Evolutionary conservation across 2,888 invertebrate genomes (phyloP), one percentile per base, ranked within the genome.

Genomic region (Rhyacophila evoluta): DNA sequence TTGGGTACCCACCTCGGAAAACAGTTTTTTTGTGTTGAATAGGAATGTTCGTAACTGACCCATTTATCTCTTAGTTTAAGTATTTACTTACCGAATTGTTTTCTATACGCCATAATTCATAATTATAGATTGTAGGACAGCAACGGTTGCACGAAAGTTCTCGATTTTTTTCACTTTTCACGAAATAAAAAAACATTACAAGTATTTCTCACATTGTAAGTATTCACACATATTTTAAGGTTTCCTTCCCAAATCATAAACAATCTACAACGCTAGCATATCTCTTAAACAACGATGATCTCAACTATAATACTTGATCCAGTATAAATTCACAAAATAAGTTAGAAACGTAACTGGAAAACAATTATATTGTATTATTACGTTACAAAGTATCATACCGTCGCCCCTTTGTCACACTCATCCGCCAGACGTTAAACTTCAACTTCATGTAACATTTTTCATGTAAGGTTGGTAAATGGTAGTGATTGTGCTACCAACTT

Each of bases 71-170:
- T 10, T 55, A 55, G 10, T 19, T 55, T 19, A 19, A 6, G 8
- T 25, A 19, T 25, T 55, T 19, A 55, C 55, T 55, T 55, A 55
- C 55, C 55, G 55, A 55, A 55, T 55, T 55, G 55, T 55, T 55
- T 12, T 55, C 55, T 55, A 55, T 55, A 55, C 15, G 55, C 55
- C 55, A 55, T 55, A 55, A 55, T 25, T 55, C 55, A 55, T 55
- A 55, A 55, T 55, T 55, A 19, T 55, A 55, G 25, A 55, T 55
- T 55, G 10, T 55, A 8, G 0, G 19, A 55, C 55, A 19, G 25
- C 25, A 55, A 19, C 41, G 6, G 15, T 19, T 19, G 8, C 19
- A 10, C 25, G 55, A 55, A 55, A 19, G 19, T 8, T 8, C 10
- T 55, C 19, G 8, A 19, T 5, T 10, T 19, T 39, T 55, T 55